Conservation (phyloP, 2,888 invertebrate species). For the Terebella lapidaria region DNA sequence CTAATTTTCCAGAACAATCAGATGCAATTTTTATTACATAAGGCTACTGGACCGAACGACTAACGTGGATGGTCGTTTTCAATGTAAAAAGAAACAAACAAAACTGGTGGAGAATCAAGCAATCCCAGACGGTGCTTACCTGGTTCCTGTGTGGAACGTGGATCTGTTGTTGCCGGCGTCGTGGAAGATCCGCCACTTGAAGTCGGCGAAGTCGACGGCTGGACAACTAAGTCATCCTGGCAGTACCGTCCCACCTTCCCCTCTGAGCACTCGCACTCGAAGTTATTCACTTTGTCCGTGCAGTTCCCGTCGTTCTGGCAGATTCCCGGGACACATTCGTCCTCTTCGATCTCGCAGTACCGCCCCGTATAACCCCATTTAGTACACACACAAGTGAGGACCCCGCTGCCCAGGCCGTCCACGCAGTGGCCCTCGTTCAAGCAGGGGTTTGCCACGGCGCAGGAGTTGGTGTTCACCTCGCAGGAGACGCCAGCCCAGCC, state of each 20-base stretch:
- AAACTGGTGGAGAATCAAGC: too few relatives aligned
- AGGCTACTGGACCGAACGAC: too few relatives aligned
- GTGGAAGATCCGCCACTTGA: too few relatives aligned
- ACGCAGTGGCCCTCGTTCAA: conserved; percentile 2
- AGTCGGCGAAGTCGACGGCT: too few relatives aligned
- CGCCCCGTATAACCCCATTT: conserved; percentile 8
- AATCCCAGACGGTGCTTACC: too few relatives aligned
- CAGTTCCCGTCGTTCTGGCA: conserved; percentile 16
- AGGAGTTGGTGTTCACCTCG: not conserved
- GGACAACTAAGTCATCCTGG: conserved; percentile 1
- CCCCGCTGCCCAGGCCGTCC: conserved; percentile 2
- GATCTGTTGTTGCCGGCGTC: too few relatives aligned
- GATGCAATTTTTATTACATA: too few relatives aligned
- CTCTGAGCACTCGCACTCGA: conserved; percentile 6
- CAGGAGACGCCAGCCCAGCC: conserved; percentile 5
- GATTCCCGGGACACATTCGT: conserved; percentile 10
- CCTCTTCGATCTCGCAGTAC: conserved; percentile 12
- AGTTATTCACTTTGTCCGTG: conserved; percentile 3
- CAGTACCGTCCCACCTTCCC: conserved; percentile 6
- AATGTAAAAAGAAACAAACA: too few relatives aligned
- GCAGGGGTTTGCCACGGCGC: conserved; percentile 1
- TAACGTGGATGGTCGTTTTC: too few relatives aligned
- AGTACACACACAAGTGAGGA: conserved; percentile 9
- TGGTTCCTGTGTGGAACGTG: too few relatives aligned
- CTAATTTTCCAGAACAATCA: too few relatives aligned